Evolutionary conservation across 2,113 vertebrate genomes (phyloP).

Genomic region (Abramis brama): DNA sequence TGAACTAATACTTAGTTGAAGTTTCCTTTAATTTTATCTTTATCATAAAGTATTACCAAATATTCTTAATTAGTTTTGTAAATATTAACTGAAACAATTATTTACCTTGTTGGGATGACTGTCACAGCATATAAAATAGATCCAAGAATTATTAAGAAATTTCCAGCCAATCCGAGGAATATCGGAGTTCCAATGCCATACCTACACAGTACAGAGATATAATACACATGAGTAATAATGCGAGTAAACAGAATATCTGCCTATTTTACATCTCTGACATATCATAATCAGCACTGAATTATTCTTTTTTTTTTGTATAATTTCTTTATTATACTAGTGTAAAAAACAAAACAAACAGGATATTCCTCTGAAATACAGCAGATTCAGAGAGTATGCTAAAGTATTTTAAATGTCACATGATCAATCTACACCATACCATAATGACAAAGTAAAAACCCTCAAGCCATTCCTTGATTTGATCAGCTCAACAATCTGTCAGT

Average conservation of each 20-base stretch:
- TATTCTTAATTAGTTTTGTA: neutral
- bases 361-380: no score
- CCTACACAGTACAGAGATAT: conserved; percentile 57
- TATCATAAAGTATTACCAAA: no score
- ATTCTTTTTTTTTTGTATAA: no score
- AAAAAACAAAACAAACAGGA: neutral
- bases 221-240: neutral
- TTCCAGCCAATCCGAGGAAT: conserved; percentile 74
- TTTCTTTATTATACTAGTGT: neutral
- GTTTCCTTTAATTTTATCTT: no score
- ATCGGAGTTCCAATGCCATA: conserved; percentile 75
- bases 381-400: no score
- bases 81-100: neutral
- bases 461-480: no score
- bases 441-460: no score
- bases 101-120: conserved; percentile 69
- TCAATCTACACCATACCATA: no score
- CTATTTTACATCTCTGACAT: neutral
- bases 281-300: neutral
- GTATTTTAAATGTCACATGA: no score
- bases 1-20: no score
- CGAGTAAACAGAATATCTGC: neutral
- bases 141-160: conserved; percentile 69
- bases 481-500: no score
- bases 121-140: conserved; percentile 71